Evolutionary conservation across 30 jellyfish, hydroid and myxozoan species (phyloP).

Genomic region (Aurelia sp.): DNA sequence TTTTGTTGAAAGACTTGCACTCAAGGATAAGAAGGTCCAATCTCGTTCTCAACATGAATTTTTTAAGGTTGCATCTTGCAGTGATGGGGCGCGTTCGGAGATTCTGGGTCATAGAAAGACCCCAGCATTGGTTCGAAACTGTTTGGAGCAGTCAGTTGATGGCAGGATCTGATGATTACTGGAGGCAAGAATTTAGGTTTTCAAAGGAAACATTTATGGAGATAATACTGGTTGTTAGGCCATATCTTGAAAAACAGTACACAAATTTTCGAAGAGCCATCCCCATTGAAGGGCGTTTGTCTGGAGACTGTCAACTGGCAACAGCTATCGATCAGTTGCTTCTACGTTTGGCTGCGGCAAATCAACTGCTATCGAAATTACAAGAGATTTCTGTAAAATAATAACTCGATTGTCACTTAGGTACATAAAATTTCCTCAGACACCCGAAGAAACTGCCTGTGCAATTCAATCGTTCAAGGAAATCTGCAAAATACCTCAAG

Average conservation of each 20-base stretch:
- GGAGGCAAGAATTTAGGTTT: slow-evolving; percentile 2
- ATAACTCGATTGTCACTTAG: too few species aligned
- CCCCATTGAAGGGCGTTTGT: slow-evolving; percentile 1
- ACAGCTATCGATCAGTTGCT: neutral
- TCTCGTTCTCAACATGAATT: slow-evolving; percentile 1
- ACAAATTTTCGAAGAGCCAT: slow-evolving; percentile 16
- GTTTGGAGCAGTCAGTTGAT: neutral
- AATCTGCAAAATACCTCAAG: too few species aligned
- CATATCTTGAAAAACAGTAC: neutral
- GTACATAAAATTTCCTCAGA: too few species aligned
- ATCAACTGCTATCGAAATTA: too few species aligned
- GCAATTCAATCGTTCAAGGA: too few species aligned
- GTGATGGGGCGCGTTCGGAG: neutral
- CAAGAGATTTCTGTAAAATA: too few species aligned
- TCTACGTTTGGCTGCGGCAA: neutral
- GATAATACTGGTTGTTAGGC: neutral
- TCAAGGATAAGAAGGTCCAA: slow-evolving; percentile 1
- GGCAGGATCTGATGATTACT: neutral
- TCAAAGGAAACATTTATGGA: neutral
- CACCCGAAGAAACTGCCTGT: too few species aligned
- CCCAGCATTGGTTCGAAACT: slow-evolving; percentile 6
- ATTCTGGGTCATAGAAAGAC: slow-evolving; percentile 12
- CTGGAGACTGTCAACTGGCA: slow-evolving; percentile 14
- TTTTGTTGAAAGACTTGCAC: too few species aligned
- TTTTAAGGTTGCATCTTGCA: neutral